Conservation (phyloP, 2,113 vertebrate species). For the Aptenodytes patagonicus region DNA sequence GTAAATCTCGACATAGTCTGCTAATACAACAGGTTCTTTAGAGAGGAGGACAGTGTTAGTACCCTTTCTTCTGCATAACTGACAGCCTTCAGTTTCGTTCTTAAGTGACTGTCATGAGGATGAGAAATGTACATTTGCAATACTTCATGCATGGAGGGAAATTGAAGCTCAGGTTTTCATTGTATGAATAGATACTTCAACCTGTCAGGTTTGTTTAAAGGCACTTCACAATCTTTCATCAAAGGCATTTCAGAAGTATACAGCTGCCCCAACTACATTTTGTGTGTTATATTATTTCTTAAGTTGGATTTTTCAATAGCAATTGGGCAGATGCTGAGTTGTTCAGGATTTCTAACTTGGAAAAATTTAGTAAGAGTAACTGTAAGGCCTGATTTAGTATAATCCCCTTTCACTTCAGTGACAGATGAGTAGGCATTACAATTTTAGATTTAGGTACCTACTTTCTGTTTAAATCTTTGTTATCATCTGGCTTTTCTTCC, state of each 20-base stretch:
- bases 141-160: neutral
- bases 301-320: neutral
- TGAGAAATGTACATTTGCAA: neutral
- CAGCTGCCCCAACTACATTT: neutral
- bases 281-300: neutral
- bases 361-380: neutral
- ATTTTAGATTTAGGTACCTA: neutral
- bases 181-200: neutral
- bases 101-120: neutral
- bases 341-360: neutral
- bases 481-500: neutral
- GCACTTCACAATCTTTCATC: neutral
- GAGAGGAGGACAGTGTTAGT: neutral
- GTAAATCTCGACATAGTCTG: neutral
- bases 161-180: neutral
- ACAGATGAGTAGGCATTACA: neutral
- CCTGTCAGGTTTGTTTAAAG: constrained; percentile 14
- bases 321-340: neutral
- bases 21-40: neutral
- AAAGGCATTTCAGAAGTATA: neutral
- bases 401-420: neutral
- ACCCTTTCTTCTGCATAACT: neutral
- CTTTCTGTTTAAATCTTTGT: neutral
- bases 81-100: neutral
- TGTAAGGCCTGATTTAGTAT: neutral